These are phyloP conservation scores for Xylota sylvarum DNA, from an alignment of 2,888 invertebrate species.

Conservation along the genomic window DNA sequence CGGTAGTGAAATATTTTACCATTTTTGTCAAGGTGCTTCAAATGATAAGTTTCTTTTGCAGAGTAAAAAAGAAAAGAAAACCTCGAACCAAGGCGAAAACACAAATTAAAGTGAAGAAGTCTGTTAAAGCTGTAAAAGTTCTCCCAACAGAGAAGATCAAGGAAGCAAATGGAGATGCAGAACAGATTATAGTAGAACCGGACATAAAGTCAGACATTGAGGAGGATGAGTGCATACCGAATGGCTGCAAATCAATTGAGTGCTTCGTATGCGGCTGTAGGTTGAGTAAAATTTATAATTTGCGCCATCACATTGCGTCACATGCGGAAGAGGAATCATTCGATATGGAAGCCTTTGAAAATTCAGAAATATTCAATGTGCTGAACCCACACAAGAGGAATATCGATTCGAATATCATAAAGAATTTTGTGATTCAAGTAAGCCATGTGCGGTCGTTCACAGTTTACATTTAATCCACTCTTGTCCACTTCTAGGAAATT, in stretches of 20 bases:
- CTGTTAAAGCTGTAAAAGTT: neutral
- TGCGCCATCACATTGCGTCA: conserved; percentile 67
- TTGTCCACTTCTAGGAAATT: conserved; percentile 53
- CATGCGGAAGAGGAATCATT: conserved; percentile 53
- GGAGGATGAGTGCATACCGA: conserved; percentile 77
- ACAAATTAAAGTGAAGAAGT: neutral
- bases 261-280: conserved; percentile 76
- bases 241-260: conserved; percentile 74
- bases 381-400: conserved; percentile 76
- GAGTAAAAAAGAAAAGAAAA: conserved; percentile 9
- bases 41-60: neutral
- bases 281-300: conserved; percentile 73
- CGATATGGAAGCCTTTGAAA: conserved; percentile 61
- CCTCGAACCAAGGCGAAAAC: neutral
- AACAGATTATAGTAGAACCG: neutral
- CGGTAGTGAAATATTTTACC: conserved; percentile 1
- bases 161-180: neutral
- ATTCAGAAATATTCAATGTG: conserved; percentile 65
- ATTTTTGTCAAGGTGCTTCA: neutral
- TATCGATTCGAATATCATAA: conserved; percentile 74
- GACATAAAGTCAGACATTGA: conserved; percentile 63
- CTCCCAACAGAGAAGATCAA: neutral
- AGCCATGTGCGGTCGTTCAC: neutral
- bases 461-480: too few species aligned
- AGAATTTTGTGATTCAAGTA: conserved; percentile 73